Evolutionary conservation across 2,113 vertebrate species (phyloP), one percentile per base, ranked within the genome.

Genomic region (Urocolius indicus): DNA sequence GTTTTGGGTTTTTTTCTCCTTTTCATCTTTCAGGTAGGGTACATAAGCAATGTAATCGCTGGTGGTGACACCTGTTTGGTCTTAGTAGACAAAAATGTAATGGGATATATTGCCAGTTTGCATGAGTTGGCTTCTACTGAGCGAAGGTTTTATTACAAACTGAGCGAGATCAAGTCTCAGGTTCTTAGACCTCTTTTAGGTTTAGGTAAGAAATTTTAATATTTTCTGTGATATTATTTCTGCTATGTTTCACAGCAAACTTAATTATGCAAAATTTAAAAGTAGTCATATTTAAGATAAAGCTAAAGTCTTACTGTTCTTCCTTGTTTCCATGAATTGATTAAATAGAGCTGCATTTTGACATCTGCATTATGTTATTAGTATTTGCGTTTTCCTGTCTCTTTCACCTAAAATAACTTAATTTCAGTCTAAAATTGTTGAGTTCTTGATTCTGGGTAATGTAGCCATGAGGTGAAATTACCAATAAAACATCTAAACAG

Each of bases 91-190:
- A 98, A 97, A 90, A 99, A 99, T 23, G 96, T 99, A 74, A 99
- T 99, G 98, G 99, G 99, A 78, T 99, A 99, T 95, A 99, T 99
- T 41, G 98, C 99, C 95, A 98, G 98, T 96, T 98, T 99, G 48
- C 99, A 99, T 36, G 99, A 99, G 95, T 97, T 99, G 96, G 99
- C 99, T 11, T 97, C 99, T 13, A 98, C 98, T 0, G 99, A 99
- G 97, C 98, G 99, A 95, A 98, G 96, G 91, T 99, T 99, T 98
- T 99, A 99, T 98, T 98, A 97, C 97, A 99, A 97, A 96, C 98
- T 99, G 92, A 98, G 98, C 14, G 98, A 97, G 89, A 93, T 99
- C 89, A 99, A 99, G 97, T 98, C 97, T 45, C 98, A 99, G 94
- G 96, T 99, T 63, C 97, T 99, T 23, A 98, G 98, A 95, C 99